phyloP scores from a whole-genome alignment of 2,797 vertebrate genomes.

The Aeoliscus strigatus region DNA sequence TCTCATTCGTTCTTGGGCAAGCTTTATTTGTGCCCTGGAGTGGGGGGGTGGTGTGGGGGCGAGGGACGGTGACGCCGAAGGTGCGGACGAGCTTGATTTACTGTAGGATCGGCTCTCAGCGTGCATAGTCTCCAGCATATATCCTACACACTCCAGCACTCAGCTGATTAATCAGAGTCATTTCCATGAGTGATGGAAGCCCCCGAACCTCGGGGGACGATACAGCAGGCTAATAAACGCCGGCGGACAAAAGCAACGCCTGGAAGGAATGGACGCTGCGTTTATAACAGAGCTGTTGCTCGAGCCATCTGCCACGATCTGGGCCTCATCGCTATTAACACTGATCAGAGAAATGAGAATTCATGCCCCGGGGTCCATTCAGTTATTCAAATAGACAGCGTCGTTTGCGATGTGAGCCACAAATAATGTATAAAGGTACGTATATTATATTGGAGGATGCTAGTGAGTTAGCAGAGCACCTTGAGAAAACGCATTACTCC shows the following conservation, averaged over 20 bases:
- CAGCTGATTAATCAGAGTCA: conserved; percentile 70
- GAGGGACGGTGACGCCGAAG: conserved; percentile 36
- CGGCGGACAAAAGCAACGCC: conserved; percentile 39
- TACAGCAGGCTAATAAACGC: conserved; percentile 57
- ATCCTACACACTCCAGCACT: conserved; percentile 51
- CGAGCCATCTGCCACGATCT: conserved; percentile 34
- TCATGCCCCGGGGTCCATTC: conserved; percentile 14
- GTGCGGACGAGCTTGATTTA: conserved; percentile 58
- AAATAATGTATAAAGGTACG: conserved; percentile 5
- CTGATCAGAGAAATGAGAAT: conserved; percentile 47
- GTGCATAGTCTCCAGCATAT: conserved; percentile 32
- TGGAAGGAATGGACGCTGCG: conserved; percentile 33
- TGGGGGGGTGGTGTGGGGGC: conserved; percentile 34
- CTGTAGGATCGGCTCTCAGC: conserved; percentile 42
- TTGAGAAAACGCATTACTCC: conserved; percentile 3
- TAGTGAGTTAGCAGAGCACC: background rate
- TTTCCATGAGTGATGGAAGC: conserved; percentile 67
- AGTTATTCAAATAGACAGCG: conserved; percentile 20
- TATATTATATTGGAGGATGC: background rate
- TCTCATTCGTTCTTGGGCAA: conserved; percentile 47
- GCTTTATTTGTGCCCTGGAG: conserved; percentile 36
- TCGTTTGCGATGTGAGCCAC: conserved; percentile 4
- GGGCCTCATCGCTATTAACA: conserved; percentile 35
- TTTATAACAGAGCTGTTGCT: conserved; percentile 22
- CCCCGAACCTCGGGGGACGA: conserved; percentile 24